Conservation (phyloP, 1,140 invertebrate genomes). For the Notospermus geniculatus region DNA sequence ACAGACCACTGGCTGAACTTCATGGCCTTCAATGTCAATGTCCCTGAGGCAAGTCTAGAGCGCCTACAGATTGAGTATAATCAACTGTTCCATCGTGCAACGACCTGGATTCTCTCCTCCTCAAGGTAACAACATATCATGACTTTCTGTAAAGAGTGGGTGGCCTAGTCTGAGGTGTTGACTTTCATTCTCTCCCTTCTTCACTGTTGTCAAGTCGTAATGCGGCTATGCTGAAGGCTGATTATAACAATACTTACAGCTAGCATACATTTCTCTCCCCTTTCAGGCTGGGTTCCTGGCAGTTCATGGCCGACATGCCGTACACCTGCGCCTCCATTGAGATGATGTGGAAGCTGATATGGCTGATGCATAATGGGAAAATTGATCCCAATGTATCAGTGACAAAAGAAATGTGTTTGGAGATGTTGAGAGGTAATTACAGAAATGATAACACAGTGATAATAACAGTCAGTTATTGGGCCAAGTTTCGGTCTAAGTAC, state of each 20-base stretch:
- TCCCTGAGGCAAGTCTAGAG: constrained; percentile 59
- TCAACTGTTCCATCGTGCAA: constrained; percentile 69
- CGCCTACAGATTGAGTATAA: constrained; percentile 74
- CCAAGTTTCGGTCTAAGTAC: no score
- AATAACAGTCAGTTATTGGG: no score
- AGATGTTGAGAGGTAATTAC: constrained; percentile 35
- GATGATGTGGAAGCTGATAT: constrained; percentile 67
- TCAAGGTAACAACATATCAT: constrained; percentile 59
- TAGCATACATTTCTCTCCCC: background rate
- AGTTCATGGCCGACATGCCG: constrained; percentile 77
- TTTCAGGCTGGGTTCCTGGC: constrained; percentile 74
- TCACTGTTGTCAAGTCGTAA: no score
- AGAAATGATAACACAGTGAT: no score
- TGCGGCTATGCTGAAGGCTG: no score
- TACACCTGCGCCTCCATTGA: constrained; percentile 67
- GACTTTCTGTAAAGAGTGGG: no score
- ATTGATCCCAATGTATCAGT: constrained; percentile 30
- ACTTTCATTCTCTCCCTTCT: no score
- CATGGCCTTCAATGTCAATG: constrained; percentile 29
- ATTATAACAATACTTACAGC: no score
- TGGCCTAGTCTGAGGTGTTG: no score
- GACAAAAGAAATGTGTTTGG: constrained; percentile 30
- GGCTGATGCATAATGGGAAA: constrained; percentile 41
- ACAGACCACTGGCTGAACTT: constrained; percentile 72
- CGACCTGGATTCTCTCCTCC: constrained; percentile 69